phyloP scores from a whole-genome alignment of 2,113 vertebrate species.

The Syngnathus floridae region DNA sequence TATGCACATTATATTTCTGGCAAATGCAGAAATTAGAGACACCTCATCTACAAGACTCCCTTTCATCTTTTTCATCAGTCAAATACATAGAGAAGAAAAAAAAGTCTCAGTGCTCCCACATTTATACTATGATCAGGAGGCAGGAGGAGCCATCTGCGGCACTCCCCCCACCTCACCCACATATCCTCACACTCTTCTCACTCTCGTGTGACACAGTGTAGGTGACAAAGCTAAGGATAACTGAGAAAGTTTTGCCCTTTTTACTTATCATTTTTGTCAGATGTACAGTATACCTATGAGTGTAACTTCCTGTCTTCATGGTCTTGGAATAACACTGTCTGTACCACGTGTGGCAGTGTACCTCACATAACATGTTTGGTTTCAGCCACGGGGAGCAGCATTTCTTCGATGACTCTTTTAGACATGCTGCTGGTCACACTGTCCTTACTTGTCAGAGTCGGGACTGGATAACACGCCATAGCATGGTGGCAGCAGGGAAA shows the following conservation, averaged over 20 bases:
- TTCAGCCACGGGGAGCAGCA: constrained; percentile 8
- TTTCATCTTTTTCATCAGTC: constrained; percentile 28
- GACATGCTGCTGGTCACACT: constrained; percentile 35
- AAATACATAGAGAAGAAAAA: background rate
- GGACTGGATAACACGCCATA: constrained; percentile 10
- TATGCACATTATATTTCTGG: constrained; percentile 5
- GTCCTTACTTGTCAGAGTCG: constrained; percentile 37
- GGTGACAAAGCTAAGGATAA: constrained; percentile 16
- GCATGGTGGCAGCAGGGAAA: constrained; percentile 27
- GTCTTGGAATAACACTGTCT: background rate
- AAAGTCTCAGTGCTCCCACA: background rate
- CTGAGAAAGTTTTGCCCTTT: constrained; percentile 7
- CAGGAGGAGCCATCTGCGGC: background rate
- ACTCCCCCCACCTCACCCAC: background rate
- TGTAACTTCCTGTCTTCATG: constrained; percentile 17
- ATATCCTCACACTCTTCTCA: constrained; percentile 5
- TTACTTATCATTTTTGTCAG: constrained; percentile 15
- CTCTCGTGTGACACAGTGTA: constrained; percentile 12
- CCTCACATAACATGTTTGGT: constrained; percentile 17
- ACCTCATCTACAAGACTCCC: constrained; percentile 1
- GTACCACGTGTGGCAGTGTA: constrained; percentile 3
- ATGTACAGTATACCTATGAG: background rate
- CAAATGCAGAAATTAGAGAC: constrained; percentile 1
- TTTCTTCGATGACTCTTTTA: constrained; percentile 28
- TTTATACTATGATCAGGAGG: constrained; percentile 7